A percentile compares a stretch with the other conserved stretches of the same genome.
Conservation (phyloP, 2,888 invertebrate species). For the Xanthia icteritia region DNA sequence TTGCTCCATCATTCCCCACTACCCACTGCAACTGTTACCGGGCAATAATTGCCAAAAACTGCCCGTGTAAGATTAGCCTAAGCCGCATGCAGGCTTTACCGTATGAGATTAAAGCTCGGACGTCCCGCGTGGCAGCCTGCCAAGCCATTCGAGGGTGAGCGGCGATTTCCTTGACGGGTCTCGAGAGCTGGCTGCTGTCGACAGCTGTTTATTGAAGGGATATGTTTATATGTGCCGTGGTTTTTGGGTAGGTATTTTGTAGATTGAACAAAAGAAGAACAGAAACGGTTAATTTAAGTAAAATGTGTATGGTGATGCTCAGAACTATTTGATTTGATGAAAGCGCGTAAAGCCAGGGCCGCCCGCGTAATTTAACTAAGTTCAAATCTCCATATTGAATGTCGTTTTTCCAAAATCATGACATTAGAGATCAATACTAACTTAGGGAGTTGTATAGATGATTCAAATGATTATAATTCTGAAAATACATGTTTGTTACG, state of each 20-base stretch:
- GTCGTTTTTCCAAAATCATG: too few species aligned
- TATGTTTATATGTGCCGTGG: not conserved
- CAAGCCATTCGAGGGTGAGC: slow-evolving; percentile 24
- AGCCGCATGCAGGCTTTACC: slow-evolving; percentile 32
- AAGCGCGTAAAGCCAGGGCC: too few species aligned
- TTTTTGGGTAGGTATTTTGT: not conserved
- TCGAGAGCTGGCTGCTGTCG: not conserved
- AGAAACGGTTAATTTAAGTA: not conserved
- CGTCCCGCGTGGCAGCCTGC: slow-evolving; percentile 35
- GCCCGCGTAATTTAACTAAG: not conserved
- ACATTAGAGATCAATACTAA: too few species aligned
- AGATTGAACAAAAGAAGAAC: too few species aligned
- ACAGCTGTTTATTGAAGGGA: slow-evolving; percentile 6
- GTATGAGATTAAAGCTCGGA: slow-evolving; percentile 30
- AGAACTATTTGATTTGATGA: too few species aligned
- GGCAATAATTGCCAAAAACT: not conserved
- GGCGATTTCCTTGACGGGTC: slow-evolving; percentile 34
- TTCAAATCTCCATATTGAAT: not conserved
- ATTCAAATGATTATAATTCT: too few species aligned
- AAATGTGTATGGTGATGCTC: too few species aligned
- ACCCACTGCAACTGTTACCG: not conserved
- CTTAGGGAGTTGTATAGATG: too few species aligned
- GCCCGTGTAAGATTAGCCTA: not conserved
- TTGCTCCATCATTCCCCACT: not conserved
- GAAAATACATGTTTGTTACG: too few species aligned